Conservation (phyloP, 2,113 vertebrate genomes). For the Neolamprologus modestus region DNA sequence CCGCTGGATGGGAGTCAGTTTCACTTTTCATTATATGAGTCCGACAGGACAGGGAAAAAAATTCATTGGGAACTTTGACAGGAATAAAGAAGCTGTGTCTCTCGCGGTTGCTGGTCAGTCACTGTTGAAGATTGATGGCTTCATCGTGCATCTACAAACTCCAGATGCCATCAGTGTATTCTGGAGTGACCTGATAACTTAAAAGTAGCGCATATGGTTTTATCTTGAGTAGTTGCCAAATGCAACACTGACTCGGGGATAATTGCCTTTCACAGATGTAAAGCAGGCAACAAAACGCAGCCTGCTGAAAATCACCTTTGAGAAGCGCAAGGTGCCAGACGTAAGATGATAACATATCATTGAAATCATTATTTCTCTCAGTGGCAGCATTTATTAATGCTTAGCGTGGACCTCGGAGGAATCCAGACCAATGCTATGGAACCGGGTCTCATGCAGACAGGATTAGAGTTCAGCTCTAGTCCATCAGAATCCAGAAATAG, state of each 20-base stretch:
- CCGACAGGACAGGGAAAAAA: rapidly evolving
- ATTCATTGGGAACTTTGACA: neutral
- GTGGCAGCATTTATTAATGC: neutral
- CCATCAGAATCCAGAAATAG: slow-evolving; percentile 32
- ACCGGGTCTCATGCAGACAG: slow-evolving; percentile 20
- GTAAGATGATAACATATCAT: neutral
- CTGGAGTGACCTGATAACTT: neutral
- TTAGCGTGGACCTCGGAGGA: neutral
- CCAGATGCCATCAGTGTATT: neutral
- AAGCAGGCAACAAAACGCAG: neutral
- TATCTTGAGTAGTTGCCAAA: neutral
- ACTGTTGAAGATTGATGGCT: neutral
- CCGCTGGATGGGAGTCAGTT: neutral
- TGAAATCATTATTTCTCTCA: neutral
- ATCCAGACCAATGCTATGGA: neutral
- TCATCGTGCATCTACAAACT: neutral
- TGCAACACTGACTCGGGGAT: neutral
- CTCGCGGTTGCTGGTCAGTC: neutral
- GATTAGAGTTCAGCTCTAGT: slow-evolving; percentile 30
- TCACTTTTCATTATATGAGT: neutral
- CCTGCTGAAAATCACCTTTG: neutral
- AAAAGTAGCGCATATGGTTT: no score
- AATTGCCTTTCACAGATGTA: neutral
- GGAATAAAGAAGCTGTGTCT: neutral
- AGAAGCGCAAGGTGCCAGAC: neutral